Conservation (phyloP, 2,797 vertebrate species). For the Chrysolophus pictus region DNA sequence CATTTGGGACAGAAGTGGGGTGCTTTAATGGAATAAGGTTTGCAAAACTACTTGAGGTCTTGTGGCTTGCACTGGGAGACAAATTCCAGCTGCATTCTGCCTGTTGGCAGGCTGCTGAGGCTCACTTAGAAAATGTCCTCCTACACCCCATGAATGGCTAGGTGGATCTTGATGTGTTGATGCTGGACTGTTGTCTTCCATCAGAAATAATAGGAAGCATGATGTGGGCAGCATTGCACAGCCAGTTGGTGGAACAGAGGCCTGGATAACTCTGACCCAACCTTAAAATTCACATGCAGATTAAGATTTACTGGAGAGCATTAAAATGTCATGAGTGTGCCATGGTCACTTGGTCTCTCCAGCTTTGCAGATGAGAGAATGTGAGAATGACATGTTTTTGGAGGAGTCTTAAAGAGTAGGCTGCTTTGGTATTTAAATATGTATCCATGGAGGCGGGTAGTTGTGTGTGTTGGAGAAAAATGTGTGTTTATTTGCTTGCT, state of each 20-base stretch:
- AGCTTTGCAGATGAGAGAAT: constrained; percentile 24
- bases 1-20: not conserved
- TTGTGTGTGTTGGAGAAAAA: constrained; percentile 42
- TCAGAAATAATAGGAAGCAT: not conserved
- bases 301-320: not conserved
- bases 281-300: not conserved
- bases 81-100: not conserved
- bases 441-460: not conserved
- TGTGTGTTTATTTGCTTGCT: not conserved
- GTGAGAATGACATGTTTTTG: not conserved
- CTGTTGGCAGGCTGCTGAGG: not conserved
- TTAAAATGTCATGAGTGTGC: not conserved
- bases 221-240: not conserved
- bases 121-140: not conserved
- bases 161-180: not conserved
- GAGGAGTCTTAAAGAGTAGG: not conserved
- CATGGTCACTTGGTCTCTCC: not conserved
- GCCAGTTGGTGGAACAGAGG: not conserved
- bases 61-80: not conserved
- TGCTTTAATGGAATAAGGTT: not conserved
- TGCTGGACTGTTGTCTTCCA: not conserved
- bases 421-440: not conserved
- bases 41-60: not conserved
- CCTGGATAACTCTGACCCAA: not conserved
- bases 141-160: rapidly evolving